phyloP scores from a whole-genome alignment of 2,113 vertebrate species.

The Hippoglossus stenolepis region DNA sequence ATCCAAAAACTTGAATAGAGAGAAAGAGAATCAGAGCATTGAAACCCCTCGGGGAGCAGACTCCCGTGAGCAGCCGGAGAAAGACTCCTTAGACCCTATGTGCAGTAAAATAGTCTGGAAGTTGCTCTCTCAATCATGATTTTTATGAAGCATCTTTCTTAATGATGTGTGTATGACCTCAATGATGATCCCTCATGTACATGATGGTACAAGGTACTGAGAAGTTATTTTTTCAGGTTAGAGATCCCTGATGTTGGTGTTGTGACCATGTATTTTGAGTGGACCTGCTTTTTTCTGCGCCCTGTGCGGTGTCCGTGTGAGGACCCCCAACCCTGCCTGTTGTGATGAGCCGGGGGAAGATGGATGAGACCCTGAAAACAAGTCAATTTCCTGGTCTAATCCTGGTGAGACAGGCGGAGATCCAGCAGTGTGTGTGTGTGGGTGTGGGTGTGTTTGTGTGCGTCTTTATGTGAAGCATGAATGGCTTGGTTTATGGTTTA shows the following conservation, averaged over 20 bases:
- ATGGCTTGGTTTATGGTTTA: conserved; percentile 13
- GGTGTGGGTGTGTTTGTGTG: neutral
- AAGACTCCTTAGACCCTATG: conserved; percentile 2
- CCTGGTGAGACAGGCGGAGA: conserved; percentile 31
- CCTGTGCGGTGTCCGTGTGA: conserved; percentile 2
- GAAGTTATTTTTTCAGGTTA: too few species aligned
- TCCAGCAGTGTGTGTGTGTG: conserved; percentile 5
- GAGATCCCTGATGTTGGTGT: neutral
- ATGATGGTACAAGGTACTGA: too few species aligned
- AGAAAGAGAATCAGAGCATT: neutral
- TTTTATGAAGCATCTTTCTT: too few species aligned
- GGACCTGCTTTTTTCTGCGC: neutral
- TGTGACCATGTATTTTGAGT: conserved; percentile 8
- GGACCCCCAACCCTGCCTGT: conserved; percentile 45
- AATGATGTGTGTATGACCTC: too few species aligned
- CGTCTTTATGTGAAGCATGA: conserved; percentile 1
- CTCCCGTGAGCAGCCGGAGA: neutral
- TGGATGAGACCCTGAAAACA: conserved; percentile 64
- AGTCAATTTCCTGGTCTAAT: conserved; percentile 75
- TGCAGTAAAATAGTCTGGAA: too few species aligned
- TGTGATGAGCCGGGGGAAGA: conserved; percentile 46
- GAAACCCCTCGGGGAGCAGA: neutral
- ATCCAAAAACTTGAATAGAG: neutral
- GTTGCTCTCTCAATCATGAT: too few species aligned
- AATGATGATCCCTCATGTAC: too few species aligned